A percentile compares a stretch with the other conserved stretches of the same genome.
These are phyloP conservation scores for Temnothorax ravouxi DNA, from an alignment of 2,888 invertebrate species.

Conservation along the genomic window DNA sequence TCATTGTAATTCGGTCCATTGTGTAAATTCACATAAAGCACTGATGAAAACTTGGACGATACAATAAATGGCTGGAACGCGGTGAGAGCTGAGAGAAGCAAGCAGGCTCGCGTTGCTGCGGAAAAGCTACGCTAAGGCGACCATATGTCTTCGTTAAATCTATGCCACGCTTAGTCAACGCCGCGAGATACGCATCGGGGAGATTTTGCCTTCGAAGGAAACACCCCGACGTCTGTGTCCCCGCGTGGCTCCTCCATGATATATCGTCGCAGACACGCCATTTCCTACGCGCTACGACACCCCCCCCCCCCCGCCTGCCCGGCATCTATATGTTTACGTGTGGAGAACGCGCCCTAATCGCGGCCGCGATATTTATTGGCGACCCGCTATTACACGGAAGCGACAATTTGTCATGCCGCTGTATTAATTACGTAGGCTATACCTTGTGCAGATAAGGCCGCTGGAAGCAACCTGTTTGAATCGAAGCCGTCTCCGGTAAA, in stretches of 20 bases:
- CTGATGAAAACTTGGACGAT: background rate
- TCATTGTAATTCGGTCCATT: background rate
- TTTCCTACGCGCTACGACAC: slow-evolving; percentile 33
- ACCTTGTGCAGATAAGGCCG: slow-evolving; percentile 64
- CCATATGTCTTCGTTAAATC: slow-evolving; percentile 51
- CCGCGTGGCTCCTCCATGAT: slow-evolving; percentile 41
- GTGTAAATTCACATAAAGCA: background rate
- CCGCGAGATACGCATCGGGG: slow-evolving; percentile 50
- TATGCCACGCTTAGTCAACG: slow-evolving; percentile 50
- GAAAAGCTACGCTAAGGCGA: slow-evolving; percentile 16
- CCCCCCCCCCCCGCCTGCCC: background rate
- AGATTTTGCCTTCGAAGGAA: slow-evolving; percentile 54
- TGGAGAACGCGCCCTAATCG: slow-evolving; percentile 62
- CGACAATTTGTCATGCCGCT: slow-evolving; percentile 71
- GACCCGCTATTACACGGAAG: slow-evolving; percentile 70
- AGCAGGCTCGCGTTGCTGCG: background rate
- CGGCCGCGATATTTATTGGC: slow-evolving; percentile 69
- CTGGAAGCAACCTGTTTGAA: slow-evolving; percentile 74
- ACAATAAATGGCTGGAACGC: background rate
- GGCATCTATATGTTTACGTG: slow-evolving; percentile 48
- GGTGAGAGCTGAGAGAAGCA: background rate
- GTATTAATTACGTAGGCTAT: slow-evolving; percentile 70
- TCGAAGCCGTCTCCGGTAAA: slow-evolving; percentile 61
- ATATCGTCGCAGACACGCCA: slow-evolving; percentile 55
- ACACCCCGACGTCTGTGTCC: slow-evolving; percentile 42